Evolutionary conservation across 2,113 vertebrate genomes (phyloP).

Genomic region (Tetraodon nigroviridis): DNA sequence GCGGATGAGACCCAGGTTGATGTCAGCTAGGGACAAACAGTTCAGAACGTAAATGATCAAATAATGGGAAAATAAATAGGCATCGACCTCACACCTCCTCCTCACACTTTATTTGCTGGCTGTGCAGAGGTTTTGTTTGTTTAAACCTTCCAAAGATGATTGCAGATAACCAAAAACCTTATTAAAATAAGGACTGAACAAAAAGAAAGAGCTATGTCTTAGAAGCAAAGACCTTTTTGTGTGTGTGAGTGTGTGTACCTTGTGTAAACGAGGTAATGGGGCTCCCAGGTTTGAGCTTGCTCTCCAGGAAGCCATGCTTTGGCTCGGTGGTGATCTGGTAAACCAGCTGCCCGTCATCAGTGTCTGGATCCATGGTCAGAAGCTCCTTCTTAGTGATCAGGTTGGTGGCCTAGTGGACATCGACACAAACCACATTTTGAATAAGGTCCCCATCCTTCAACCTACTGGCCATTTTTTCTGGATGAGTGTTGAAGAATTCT

Average conservation of each 20-base stretch:
- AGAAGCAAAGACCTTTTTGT: not conserved
- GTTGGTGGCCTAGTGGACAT: slow-evolving; percentile 81
- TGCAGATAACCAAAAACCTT: not conserved
- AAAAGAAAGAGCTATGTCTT: not conserved
- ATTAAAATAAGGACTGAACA: not conserved
- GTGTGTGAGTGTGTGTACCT: slow-evolving; percentile 69
- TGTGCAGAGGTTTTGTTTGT: slow-evolving; percentile 8
- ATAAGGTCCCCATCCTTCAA: not conserved
- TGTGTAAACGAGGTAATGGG: slow-evolving; percentile 81
- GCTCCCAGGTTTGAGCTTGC: slow-evolving; percentile 80
- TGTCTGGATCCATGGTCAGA: slow-evolving; percentile 88
- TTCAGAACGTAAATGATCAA: not conserved
- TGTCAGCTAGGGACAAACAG: slow-evolving; percentile 75
- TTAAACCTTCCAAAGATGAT: slow-evolving; percentile 1
- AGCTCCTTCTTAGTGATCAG: slow-evolving; percentile 95
- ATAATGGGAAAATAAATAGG: too few relatives aligned
- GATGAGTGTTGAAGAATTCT: not conserved
- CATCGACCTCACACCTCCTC: not conserved
- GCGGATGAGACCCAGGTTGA: slow-evolving; percentile 88
- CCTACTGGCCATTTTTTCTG: not conserved
- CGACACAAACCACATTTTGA: not conserved
- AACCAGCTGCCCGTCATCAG: slow-evolving; percentile 82
- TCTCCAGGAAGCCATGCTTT: slow-evolving; percentile 85
- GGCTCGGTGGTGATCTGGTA: slow-evolving; percentile 83
- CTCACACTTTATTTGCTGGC: slow-evolving; percentile 8